Conservation (phyloP, 2,797 vertebrate species). For the Ptychobarbus kaznakovi region DNA sequence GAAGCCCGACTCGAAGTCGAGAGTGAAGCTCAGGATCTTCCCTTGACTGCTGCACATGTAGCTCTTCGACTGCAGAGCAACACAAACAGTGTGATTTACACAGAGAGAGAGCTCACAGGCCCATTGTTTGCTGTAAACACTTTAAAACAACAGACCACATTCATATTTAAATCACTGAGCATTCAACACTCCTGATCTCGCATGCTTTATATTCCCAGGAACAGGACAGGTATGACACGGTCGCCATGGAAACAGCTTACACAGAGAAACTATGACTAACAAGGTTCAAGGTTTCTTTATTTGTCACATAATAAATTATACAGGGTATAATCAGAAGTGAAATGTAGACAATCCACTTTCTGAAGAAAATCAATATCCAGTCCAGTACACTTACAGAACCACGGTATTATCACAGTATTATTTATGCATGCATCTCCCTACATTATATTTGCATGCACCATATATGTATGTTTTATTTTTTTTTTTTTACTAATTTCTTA, state of each 20-base stretch:
- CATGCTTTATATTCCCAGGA: conserved; percentile 36
- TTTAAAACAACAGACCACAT: conserved; percentile 38
- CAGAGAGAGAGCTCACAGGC: not conserved
- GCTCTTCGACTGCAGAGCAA: conserved; percentile 84
- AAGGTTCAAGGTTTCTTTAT: too few species aligned
- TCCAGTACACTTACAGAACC: not conserved
- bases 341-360: not conserved
- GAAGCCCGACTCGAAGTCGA: conserved; percentile 91
- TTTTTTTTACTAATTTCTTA: not conserved
- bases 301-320: too few species aligned
- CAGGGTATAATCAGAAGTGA: too few species aligned
- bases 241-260: conserved; percentile 56
- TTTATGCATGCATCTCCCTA: too few species aligned
- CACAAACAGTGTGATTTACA: conserved; percentile 31
- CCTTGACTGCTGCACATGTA: conserved; percentile 91
- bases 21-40: conserved; percentile 83
- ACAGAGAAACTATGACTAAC: conserved; percentile 33
- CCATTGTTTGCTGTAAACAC: conserved; percentile 34
- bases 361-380: not conserved
- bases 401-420: not conserved
- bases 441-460: not conserved
- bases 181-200: conserved; percentile 34
- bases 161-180: conserved; percentile 55
- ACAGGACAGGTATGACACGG: conserved; percentile 54
- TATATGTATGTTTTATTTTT: not conserved